phyloP scores from a whole-genome alignment of 2,888 invertebrate genomes.

The Philopedon plagiatum region DNA sequence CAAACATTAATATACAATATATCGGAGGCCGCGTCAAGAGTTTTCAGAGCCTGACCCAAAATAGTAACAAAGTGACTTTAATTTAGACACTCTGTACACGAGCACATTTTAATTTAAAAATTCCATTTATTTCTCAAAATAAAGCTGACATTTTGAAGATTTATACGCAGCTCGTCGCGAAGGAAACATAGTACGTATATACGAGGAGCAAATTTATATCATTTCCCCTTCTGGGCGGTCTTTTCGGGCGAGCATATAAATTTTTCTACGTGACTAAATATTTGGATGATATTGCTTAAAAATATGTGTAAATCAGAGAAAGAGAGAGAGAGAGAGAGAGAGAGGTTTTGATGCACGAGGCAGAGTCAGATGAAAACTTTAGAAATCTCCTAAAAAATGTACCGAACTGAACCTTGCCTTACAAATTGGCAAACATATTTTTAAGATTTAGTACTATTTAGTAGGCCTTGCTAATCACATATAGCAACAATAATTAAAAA shows the following conservation, averaged over 20 bases:
- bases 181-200: neutral
- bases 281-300: constrained; percentile 3
- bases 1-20: too few species aligned
- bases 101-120: neutral
- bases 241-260: constrained; percentile 7
- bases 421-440: too few species aligned
- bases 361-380: too few species aligned
- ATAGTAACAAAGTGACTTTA: too few species aligned
- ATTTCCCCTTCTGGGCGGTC: constrained; percentile 10
- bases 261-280: constrained; percentile 34
- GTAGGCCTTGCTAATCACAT: too few species aligned
- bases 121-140: neutral
- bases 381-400: too few species aligned
- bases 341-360: constrained; percentile 3
- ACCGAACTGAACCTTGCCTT: too few species aligned
- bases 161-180: constrained; percentile 6
- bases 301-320: neutral
- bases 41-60: too few species aligned
- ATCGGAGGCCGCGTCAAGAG: too few species aligned
- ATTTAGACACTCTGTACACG: neutral
- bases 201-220: constrained; percentile 22
- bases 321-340: too few species aligned
- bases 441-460: too few species aligned
- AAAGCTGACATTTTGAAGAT: constrained; percentile 15
- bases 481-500: too few species aligned